These are phyloP conservation scores for Macrobrachium nipponense DNA, from an alignment of 1,140 invertebrate species.

Conservation along the genomic window DNA sequence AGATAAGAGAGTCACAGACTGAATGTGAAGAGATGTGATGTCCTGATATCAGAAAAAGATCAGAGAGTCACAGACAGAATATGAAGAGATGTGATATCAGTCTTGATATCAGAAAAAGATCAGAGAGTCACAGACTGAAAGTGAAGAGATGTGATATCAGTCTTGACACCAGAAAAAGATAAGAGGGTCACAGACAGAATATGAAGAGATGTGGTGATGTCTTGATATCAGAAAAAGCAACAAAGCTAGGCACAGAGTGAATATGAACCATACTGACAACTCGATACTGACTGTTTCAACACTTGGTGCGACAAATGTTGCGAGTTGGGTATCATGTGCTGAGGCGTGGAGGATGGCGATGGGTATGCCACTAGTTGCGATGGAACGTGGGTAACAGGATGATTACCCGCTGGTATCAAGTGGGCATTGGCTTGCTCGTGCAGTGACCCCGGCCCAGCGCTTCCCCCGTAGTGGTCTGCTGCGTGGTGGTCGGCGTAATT, in stretches of 20 bases:
- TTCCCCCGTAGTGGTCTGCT: constrained; percentile 36
- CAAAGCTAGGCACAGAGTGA: neutral
- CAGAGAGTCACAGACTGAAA: neutral
- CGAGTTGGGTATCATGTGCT: constrained; percentile 45
- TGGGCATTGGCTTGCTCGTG: constrained; percentile 31
- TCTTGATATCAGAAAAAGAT: neutral
- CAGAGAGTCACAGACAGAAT: no score
- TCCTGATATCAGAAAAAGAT: neutral
- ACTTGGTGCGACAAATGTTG: constrained; percentile 49
- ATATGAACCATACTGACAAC: neutral
- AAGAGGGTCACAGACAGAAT: neutral
- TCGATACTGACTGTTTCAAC: constrained; percentile 42
- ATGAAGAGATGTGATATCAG: neutral
- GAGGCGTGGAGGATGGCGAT: constrained; percentile 39
- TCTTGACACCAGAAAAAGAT: neutral
- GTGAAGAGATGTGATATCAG: neutral
- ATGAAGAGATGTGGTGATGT: no score
- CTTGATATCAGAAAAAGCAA: neutral
- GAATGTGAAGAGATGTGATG: neutral
- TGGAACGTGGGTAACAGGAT: neutral
- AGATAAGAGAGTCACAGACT: no score
- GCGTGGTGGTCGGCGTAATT: constrained; percentile 55
- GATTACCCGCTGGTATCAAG: neutral
- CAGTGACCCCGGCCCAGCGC: neutral
- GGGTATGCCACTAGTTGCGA: constrained; percentile 9